phyloP scores from a whole-genome alignment of 2,113 vertebrate species.

The Sinocyclocheilus maitianheensis region DNA sequence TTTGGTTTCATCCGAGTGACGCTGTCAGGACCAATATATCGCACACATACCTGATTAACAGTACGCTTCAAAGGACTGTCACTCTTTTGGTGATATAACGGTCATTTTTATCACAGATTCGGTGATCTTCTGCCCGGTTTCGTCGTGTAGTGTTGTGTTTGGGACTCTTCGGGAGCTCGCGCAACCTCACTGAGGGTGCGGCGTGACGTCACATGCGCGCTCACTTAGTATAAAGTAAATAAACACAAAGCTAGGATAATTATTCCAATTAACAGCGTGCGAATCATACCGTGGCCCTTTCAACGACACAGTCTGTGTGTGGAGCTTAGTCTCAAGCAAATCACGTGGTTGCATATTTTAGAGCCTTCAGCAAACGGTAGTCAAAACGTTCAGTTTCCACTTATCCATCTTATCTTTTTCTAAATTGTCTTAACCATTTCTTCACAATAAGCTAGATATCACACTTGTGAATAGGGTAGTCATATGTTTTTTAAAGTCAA shows the following conservation, averaged over 20 bases:
- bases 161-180: neutral
- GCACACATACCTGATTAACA: constrained; percentile 24
- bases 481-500: neutral
- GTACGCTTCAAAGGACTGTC: neutral
- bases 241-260: neutral
- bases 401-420: neutral
- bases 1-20: neutral
- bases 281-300: neutral
- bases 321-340: neutral
- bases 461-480: neutral
- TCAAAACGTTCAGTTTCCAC: neutral
- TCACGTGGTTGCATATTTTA: neutral
- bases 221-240: neutral
- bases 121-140: neutral
- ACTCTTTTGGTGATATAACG: neutral
- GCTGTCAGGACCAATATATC: neutral
- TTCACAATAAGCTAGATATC: neutral
- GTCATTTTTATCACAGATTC: constrained; percentile 32
- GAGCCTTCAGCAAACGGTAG: neutral
- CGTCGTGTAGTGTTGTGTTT: neutral
- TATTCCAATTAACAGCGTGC: neutral
- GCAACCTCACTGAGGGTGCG: neutral
- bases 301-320: neutral
- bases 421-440: neutral
- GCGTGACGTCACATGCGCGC: constrained; percentile 39